A percentile compares a stretch with the other conserved stretches of the same genome.
These are phyloP conservation scores for Bubo bubo DNA, from an alignment of 2,113 vertebrate genomes.

Conservation along the genomic window DNA sequence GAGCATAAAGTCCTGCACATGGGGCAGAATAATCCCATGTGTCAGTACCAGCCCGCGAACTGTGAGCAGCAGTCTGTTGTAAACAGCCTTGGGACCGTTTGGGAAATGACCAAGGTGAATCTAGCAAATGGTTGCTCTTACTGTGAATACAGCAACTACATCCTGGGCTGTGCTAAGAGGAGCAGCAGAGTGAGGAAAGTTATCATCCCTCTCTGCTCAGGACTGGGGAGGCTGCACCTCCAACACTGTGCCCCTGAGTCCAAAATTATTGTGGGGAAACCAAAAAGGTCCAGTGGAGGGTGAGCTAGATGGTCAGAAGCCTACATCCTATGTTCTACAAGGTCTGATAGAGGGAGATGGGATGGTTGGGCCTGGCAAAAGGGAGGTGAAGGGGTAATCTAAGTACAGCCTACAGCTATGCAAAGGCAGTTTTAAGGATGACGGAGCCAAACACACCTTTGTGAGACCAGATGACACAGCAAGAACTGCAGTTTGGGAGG, in stretches of 20 bases:
- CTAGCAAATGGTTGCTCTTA: not conserved
- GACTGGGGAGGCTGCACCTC: not conserved
- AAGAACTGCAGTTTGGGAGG: not conserved
- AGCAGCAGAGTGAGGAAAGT: not conserved
- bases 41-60: not conserved
- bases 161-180: not conserved
- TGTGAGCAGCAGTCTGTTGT: not conserved
- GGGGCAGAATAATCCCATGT: not conserved
- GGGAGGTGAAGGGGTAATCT: not conserved
- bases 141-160: not conserved
- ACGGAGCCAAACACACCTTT: not conserved
- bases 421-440: not conserved
- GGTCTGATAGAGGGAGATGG: not conserved
- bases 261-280: not conserved
- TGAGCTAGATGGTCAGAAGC: not conserved
- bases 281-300: not conserved
- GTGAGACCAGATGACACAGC: not conserved
- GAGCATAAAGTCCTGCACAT: not conserved
- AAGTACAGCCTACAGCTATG: not conserved
- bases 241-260: accelerated
- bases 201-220: not conserved
- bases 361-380: not conserved
- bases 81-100: too few species aligned
- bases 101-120: too few species aligned
- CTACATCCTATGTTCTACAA: not conserved